Evolutionary conservation across 53 echinoderm and acorn worm genomes (phyloP), one percentile per base, ranked within the genome.

Genomic region (Temnopleurus reevesii): DNA sequence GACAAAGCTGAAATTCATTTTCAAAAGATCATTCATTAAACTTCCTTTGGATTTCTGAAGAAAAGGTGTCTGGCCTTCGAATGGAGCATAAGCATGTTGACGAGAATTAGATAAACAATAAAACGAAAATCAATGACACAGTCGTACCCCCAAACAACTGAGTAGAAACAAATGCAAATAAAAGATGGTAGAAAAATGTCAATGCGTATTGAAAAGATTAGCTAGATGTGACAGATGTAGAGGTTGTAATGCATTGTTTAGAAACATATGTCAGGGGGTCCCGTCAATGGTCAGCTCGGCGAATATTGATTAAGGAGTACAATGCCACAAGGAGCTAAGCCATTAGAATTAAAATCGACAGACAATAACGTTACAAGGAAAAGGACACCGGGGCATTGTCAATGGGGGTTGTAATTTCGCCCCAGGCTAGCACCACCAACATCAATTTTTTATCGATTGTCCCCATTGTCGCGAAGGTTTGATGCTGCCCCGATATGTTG

Each of bases 91-190:
- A 44, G 45, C 86, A 58, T 60, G 86, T 85, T 85, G 57, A 85
- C 63, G 45, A 85, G 86, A 85, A 59, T 85, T 59, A 60, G 86
- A 85, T 85, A 85, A 85, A 85, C 86, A 85, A 85, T 83, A 85
- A 71, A 87, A 87, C 54, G 49, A 54, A 87, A 87, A 87, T 87
- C 88, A 71, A 87, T 87, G 35, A 53, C 21, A 43, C 1, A 0
- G 61, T n/a, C 46, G 35, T 58, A 85, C 59, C 35, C 86, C 23
- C 61, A 27, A 60, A 58, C 38, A 45, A 36, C 71, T 36, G 24
- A 53, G 59, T 19, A 58, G 59, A 36, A 85, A 66, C 88, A 87
- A 71, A 60, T 64, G 65, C 51, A 87, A 49, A 71, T 87, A 66
- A 64, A 51, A 87, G 85, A 85, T 85, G 31, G 28, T 13, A 87